Evolutionary conservation across 2,113 vertebrate genomes (phyloP), one percentile per base, ranked within the genome.

Genomic region (Hymenochirus boettgeri): DNA sequence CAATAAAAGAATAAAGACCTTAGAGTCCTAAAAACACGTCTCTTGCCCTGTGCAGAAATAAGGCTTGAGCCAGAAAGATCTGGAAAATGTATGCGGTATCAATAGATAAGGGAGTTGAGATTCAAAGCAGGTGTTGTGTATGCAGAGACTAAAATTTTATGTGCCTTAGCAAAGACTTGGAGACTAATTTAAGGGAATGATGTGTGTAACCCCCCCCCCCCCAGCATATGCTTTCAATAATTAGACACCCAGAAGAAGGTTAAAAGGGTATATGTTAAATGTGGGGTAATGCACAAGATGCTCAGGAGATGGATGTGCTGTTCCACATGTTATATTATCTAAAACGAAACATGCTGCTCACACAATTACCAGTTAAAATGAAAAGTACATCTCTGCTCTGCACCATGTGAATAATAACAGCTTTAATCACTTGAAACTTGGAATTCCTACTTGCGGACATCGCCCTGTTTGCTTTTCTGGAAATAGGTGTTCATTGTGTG

Each of bases 41-140:
- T 60, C 55, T 55, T 27, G 45, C 56, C 47, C 37, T 24, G 42
- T 54, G 12, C 56, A 58, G 11, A 29, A 25, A 52, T 31, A 65
- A 26, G 64, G 9, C 15, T 18, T 27, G 35, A 50, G 19, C 50
- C 29, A 19, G 26, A 48, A 27, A 66, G 55, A 59, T 66, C 64
- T 67, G 64, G 56, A 69, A 33, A 39, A 59, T 24, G 31, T 53
- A 58, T 58, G 51, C 29, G 6, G 31, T 42, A 69, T 60, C 57
- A 60, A 52, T 31, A 53, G 56, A 69, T 59, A 69, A 69, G 65
- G 56, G n/a, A 69, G 45, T 48, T 51, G 24, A 65, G 64, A 67
- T 67, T 67, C 47, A 67, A 59, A 67, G 64, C 64, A 59, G 64
- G 64, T 67, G 64, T 52, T 65, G 21, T 45, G 24, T 57, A 50